Evolutionary conservation across 2,113 vertebrate genomes (phyloP), one percentile per base, ranked within the genome.

Genomic region (Xenopus borealis): DNA sequence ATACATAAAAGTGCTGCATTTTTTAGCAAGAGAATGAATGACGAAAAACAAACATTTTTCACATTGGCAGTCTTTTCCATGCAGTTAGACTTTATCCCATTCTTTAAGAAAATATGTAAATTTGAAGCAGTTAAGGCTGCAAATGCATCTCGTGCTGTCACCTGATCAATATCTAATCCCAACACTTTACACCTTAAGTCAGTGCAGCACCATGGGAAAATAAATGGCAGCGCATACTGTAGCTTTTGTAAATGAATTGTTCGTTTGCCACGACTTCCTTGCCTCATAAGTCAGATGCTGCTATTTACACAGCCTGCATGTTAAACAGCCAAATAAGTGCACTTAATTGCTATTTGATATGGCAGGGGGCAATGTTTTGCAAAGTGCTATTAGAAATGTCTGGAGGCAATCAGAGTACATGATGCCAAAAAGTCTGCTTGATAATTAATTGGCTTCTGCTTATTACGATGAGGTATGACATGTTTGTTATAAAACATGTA

Each of bases 401-500:
- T 82, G 58, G 50, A 72, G 11, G 14, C 64, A 58, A 61, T 65
- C 50, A 75, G 66, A 62, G 62, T 82, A 80, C 75, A 80, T 81
- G 73, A 81, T 83, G 52, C 79, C 76, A 79, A 84, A 72, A 79
- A 78, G 61, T 70, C 78, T 80, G 67, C 55, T 69, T 75, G 79
- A 63, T 70, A 75, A 79, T 86, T 82, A 82, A 81, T 82, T 79
- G 81, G 80, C 79, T 63, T 76, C 75, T 79, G 72, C 75, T 57
- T 73, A 71, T 79, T 82, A 40, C 33, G 33, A 9, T 40, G 33
- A 40, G 33, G 33, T 40, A 40, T 40, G 33, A 40, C 33, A 40
- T 40, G 33, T 40, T 40, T 40, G 33, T 40, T 40, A 40, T 40
- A 7, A 40, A 40, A 40, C 33, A 40, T 40, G 33, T 1, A 27